Evolutionary conservation across 92 coral and sea anemone genomes (phyloP), one percentile per base, ranked within the genome.

Genomic region (Umimayanthus chanpuru): DNA sequence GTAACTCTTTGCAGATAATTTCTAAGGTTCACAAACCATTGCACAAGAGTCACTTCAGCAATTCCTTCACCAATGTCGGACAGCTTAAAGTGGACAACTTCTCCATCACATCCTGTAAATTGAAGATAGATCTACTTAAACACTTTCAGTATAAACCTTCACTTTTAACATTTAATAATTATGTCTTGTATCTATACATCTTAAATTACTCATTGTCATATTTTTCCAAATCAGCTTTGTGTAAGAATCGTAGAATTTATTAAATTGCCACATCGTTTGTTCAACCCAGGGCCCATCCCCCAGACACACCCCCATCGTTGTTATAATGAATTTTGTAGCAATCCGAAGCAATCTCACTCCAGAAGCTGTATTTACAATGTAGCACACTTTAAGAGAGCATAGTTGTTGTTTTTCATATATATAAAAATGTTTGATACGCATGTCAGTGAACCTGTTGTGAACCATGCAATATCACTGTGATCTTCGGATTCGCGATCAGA

Each of bases 51-150:
- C 29, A 97, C 99, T 94, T 97, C 99, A 50, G 95, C 96, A 87
- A 97, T 97, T 81, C 99, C 99, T 85, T 97, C 99, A 53, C 99
- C 99, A 85, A 96, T 96, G 71, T 97, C 99, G 64, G 99, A 95
- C 70, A 97, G 81, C 53, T 95, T 87, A 65, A 97, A 97, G 14
- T 94, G 93, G 29, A 95, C 64, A 30, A 93, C 79, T 73, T 95
- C 93, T 56, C 93, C 93, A 83, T 89, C 81, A 71, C 90, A 30
- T 70, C 91, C 96, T 94, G 74, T 20, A 73, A 87, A 43, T 11
- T 14, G 55, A 40, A 30, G 9, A 39, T 1, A 43, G 18, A 70
- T 10, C 25, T 41, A 76, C 6, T 36, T 41, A 76, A 9, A 74
- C n/a, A n/a, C 29, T 32, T 77, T 50, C 29, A 14, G n/a, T 21